Conservation (phyloP, 2,797 vertebrate species). For the Numenius phaeopus region DNA sequence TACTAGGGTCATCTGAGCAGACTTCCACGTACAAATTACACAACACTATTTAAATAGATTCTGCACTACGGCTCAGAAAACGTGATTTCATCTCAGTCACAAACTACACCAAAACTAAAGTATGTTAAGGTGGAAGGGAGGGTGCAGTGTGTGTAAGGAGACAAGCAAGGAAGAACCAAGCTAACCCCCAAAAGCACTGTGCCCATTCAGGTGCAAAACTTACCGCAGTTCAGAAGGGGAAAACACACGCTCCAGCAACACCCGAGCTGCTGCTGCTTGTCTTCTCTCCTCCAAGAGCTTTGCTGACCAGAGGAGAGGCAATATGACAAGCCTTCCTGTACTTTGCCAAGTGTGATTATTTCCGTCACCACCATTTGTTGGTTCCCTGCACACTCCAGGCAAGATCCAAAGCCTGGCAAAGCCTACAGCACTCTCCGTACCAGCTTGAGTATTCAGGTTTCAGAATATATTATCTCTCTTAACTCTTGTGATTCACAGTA, state of each 20-base stretch:
- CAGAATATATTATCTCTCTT: background rate
- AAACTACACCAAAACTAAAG: background rate
- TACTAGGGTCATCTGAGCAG: conserved; percentile 10
- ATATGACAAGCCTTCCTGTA: accelerated
- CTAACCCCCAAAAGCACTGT: background rate
- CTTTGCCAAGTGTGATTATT: background rate
- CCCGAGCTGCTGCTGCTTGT: background rate
- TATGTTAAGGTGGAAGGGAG: background rate
- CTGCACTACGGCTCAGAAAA: background rate
- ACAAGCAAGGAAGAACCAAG: background rate
- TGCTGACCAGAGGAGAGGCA: background rate
- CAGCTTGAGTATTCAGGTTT: background rate
- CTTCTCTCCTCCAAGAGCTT: background rate
- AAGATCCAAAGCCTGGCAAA: background rate
- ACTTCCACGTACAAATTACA: background rate
- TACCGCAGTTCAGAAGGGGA: background rate
- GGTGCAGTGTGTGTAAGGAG: accelerated
- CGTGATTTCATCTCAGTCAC: background rate
- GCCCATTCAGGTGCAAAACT: background rate
- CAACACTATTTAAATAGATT: background rate
- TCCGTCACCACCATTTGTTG: background rate
- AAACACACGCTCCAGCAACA: background rate
- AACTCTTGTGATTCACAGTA: background rate
- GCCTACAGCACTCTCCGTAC: accelerated
- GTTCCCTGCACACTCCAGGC: background rate